These are phyloP conservation scores for Fregata magnificens DNA, from an alignment of 2,113 vertebrate species.

Conservation along the genomic window DNA sequence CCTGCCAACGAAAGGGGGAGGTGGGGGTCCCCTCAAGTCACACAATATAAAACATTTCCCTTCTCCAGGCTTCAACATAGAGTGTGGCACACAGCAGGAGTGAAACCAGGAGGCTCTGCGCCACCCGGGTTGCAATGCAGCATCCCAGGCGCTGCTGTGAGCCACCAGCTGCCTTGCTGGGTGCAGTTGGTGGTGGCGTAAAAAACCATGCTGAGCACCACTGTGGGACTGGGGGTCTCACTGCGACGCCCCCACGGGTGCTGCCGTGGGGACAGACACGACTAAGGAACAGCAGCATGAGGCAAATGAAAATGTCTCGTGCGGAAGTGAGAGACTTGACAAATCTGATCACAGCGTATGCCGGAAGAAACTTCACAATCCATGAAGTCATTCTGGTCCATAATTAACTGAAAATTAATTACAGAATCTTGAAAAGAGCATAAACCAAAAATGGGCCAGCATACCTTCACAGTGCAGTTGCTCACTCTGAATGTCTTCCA, in stretches of 20 bases:
- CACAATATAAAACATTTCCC: not conserved
- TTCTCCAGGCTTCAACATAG: not conserved
- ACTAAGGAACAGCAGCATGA: not conserved
- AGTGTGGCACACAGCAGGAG: fast-evolving
- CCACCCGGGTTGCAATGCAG: not conserved
- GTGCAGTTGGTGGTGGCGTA: not conserved
- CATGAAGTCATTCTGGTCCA: not conserved
- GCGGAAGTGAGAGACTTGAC: not conserved
- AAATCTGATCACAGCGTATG: not conserved
- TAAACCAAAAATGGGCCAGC: constrained; percentile 51
- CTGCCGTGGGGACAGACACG: not conserved
- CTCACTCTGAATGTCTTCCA: constrained; percentile 62
- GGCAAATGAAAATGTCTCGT: not conserved
- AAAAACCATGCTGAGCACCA: not conserved
- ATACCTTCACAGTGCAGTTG: constrained; percentile 55
- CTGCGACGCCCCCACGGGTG: fast-evolving
- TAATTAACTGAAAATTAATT: constrained; percentile 62
- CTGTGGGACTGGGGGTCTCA: not conserved
- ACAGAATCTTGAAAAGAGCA: constrained; percentile 47
- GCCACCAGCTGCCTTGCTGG: not conserved
- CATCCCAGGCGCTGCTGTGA: not conserved
- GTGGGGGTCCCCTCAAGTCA: not conserved
- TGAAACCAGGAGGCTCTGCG: not conserved
- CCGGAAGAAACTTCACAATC: constrained; percentile 3
- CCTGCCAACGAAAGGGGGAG: fast-evolving